Base-by-base conservation (phyloP, 2,888 invertebrate genomes). In the Eledone cirrhosa region DNA sequence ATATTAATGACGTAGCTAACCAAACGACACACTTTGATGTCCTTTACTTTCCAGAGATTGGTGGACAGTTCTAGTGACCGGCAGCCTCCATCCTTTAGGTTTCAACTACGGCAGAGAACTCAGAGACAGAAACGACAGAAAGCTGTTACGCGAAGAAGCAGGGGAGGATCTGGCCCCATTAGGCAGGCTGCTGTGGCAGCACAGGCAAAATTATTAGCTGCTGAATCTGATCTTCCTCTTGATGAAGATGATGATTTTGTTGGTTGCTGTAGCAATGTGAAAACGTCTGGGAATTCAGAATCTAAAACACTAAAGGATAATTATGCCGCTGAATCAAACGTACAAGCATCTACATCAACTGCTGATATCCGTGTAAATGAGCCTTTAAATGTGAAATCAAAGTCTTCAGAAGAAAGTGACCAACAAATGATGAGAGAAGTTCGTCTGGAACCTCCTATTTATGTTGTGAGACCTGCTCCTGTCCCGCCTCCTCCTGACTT, bases 381-480 rank as follows among this genome's bases (percentile, higher is more conserved):
- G 22, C 3, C 67, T 2, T 29, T 67, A 24, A 31, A 33, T 31
- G 16, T 67, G 67, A 31, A 67, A 19, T 5, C 24, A 29, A 67
- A 67, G 22, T 27, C 27, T 29, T 29, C 19, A 19, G 67, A 67
- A 8, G 67, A 67, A 31, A 67, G 22, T 65, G 48, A 41, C 8
- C 59, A 76, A 13, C 63, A 53, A 16, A 24, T 33, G 33, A 27
- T 48, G 48, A 79, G 69, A 47, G 77, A 65, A 29, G 29, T 79
- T 5, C 31, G 31, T 16, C 24, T 72, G 13, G 48, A 48, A 16
- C 59, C 47, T 29, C 77, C 65, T 7, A 69, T 69, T 53, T 87
- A 85, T 84, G 89, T 87, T 4, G 86, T 90, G 19, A 81, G 90
- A 27, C 90, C 90, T 4, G 85, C 87, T 0, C 88, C 88, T 2